Conservation (phyloP, 2,797 vertebrate genomes). For the Otolemur crassicaudatus region DNA sequence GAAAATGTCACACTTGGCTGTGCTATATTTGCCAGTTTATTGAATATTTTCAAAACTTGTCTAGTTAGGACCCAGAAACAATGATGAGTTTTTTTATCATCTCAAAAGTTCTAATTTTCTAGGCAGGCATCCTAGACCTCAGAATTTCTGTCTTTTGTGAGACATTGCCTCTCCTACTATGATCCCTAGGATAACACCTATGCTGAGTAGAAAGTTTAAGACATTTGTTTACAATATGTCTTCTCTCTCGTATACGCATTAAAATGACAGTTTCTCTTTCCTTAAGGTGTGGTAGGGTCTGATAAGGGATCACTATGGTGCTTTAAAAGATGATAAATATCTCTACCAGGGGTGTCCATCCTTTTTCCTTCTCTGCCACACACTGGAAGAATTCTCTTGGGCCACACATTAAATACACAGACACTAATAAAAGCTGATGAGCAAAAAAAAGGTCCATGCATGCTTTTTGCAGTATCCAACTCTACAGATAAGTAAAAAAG, state of each 20-base stretch:
- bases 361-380: too few species aligned
- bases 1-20: not conserved
- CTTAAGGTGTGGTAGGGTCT: too few species aligned
- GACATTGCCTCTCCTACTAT: fast-evolving
- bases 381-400: too few species aligned
- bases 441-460: too few species aligned
- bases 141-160: not conserved
- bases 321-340: not conserved
- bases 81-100: too few species aligned
- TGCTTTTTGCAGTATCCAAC: too few species aligned
- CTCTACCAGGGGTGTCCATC: too few species aligned
- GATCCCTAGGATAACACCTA: fast-evolving
- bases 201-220: not conserved
- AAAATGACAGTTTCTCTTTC: not conserved
- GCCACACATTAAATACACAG: too few species aligned
- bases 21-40: not conserved
- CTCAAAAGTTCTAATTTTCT: not conserved
- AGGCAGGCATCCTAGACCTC: too few species aligned
- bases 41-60: not conserved
- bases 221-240: not conserved
- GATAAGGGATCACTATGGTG: not conserved
- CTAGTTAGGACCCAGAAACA: not conserved
- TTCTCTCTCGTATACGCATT: too few species aligned
- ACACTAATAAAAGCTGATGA: too few species aligned
- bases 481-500: too few species aligned